A percentile compares a stretch with the other conserved stretches of the same genome.
phyloP scores from a whole-genome alignment of 2,888 invertebrate genomes.

The Lordiphosa andalusiaca region DNA sequence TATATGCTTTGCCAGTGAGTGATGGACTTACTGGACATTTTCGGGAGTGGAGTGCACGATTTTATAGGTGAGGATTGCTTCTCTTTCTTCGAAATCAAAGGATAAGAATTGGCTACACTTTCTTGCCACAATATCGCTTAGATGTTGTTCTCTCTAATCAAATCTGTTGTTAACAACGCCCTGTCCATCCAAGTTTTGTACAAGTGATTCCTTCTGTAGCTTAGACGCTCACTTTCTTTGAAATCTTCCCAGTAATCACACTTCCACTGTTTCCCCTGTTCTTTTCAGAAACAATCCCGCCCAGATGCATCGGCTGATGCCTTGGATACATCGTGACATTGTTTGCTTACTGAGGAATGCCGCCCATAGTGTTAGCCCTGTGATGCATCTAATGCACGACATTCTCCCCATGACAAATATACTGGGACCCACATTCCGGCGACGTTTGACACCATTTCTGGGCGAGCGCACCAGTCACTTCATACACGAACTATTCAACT shows the following conservation, averaged over 20 bases:
- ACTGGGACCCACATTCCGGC: constrained; percentile 84
- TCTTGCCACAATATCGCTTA: too few relatives aligned
- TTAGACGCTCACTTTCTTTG: too few relatives aligned
- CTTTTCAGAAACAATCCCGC: constrained; percentile 87
- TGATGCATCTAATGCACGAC: constrained; percentile 86
- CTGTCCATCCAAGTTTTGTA: too few relatives aligned
- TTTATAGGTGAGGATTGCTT: constrained; percentile 84
- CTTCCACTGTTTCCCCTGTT: constrained; percentile 24
- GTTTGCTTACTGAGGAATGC: constrained; percentile 84
- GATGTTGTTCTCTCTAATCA: too few relatives aligned
- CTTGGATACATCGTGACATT: constrained; percentile 94
- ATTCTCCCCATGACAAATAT: constrained; percentile 85
- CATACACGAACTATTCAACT: constrained; percentile 92
- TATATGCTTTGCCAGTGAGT: constrained; percentile 87
- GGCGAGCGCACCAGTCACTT: constrained; percentile 90
- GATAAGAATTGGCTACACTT: too few relatives aligned
- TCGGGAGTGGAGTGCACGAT: constrained; percentile 87
- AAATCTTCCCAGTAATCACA: too few relatives aligned
- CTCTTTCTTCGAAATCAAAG: too few relatives aligned
- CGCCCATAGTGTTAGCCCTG: constrained; percentile 84
- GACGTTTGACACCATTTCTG: constrained; percentile 85
- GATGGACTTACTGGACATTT: constrained; percentile 85
- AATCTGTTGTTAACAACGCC: too few relatives aligned
- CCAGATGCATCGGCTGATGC: constrained; percentile 90
- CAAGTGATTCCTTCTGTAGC: too few relatives aligned